Base-by-base conservation (phyloP, 2,113 vertebrate genomes). In the Pheucticus melanocephalus region DNA sequence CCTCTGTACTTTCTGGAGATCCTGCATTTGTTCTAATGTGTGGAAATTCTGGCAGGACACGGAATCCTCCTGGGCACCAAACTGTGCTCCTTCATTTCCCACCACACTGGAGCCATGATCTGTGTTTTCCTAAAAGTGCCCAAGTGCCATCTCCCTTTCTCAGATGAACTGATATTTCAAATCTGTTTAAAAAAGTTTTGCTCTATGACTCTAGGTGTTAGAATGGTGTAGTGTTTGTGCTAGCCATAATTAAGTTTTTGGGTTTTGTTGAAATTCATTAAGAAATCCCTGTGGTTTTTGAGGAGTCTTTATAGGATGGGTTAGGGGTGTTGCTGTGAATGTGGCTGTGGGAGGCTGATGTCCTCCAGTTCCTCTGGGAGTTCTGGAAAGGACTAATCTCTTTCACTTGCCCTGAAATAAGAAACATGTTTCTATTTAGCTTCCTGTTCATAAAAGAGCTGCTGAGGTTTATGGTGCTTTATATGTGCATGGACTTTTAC, bases 261-360 rank as follows among this genome's bases (percentile, higher is more conserved):
- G 12, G 18, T 35, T 57, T 84, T 56, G 28, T 25, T 45, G 50
- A 39, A 72, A 53, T 20, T 15, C 12, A 3, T 53, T 35, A 48
- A 63, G 63, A 64, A 87, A 47, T 68, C 54, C 11, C 13, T 0
- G 0, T 56, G 69, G 27, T 8, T 27, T 42, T 69, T 39, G 15
- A 61, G 42, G n/a, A 15, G 45, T 40, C 5, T 44, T 37, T 7
- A 21, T 27, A 23, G 40, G 22, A 12, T 27, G 18, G 22, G 39
- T 28, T 73, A 3, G 22, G 23, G 72, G 30, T 0, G 0, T n/a
- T 2, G 2, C 44, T 48, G 31, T 61, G 71, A 39, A 12, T 0
- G 2, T 37, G 54, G 6, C 68, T 48, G 53, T 40, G 71, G n/a
- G 59, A 72, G 30, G n/a, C 59, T 88, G 72, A 40, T 48, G 37